These are phyloP conservation scores for Molorchus minor DNA, from an alignment of 2,888 invertebrate species.

Conservation along the genomic window DNA sequence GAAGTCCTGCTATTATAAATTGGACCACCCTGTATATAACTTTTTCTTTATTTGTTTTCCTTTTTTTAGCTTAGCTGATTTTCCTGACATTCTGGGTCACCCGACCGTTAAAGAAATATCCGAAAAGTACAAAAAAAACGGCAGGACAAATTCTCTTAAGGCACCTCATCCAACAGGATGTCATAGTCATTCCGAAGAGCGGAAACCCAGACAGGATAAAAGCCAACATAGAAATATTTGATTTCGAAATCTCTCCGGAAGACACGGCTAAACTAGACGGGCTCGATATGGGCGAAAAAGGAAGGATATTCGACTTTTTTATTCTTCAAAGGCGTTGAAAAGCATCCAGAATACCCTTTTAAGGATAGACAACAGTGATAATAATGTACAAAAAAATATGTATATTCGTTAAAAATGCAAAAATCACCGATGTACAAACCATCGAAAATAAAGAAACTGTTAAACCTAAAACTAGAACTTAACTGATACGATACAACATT, in stretches of 20 bases:
- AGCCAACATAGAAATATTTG: slow-evolving; percentile 75
- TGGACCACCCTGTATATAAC: no score
- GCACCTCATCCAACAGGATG: slow-evolving; percentile 72
- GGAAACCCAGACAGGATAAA: slow-evolving; percentile 73
- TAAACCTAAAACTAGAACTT: no score
- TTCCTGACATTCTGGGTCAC: slow-evolving; percentile 71
- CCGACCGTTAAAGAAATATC: slow-evolving; percentile 69
- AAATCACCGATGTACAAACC: no score
- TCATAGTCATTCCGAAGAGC: slow-evolving; percentile 83
- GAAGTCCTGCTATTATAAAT: no score
- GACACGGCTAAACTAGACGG: slow-evolving; percentile 67
- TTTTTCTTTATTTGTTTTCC: no score
- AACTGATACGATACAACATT: slow-evolving; percentile 93
- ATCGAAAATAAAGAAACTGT: no score
- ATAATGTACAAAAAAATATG: no score
- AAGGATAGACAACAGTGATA: no score
- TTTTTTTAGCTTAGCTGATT: slow-evolving; percentile 64
- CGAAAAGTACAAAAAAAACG: slow-evolving; percentile 67
- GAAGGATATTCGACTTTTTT: slow-evolving; percentile 76
- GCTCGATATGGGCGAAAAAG: slow-evolving; percentile 71
- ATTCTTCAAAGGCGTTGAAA: slow-evolving; percentile 73
- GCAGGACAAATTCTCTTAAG: slow-evolving; percentile 78
- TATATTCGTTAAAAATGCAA: no score
- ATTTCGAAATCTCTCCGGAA: slow-evolving; percentile 68
- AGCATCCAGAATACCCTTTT: slow-evolving; percentile 78